phyloP scores from a whole-genome alignment of 2,113 vertebrate species.

The Haemorhous mexicanus region DNA sequence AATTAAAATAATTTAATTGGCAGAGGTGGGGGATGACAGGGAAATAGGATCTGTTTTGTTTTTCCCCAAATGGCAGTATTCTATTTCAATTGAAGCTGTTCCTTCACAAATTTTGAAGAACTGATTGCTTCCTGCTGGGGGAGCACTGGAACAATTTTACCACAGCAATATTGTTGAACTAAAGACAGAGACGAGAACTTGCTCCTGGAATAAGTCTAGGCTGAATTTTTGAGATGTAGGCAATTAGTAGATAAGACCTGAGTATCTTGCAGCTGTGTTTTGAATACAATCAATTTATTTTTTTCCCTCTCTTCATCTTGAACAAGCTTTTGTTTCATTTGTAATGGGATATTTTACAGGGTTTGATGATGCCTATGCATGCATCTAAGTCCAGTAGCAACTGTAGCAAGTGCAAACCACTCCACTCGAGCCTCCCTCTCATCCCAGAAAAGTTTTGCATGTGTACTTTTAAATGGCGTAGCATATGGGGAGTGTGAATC shows the following conservation, averaged over 20 bases:
- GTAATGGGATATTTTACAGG: not conserved
- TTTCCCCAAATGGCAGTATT: not conserved
- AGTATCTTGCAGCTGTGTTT: not conserved
- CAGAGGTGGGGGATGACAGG: fast-evolving
- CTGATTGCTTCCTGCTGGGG: not conserved
- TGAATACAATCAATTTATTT: not conserved
- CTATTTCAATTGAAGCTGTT: not conserved
- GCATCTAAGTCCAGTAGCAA: not conserved
- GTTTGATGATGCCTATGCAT: not conserved
- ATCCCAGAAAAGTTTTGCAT: not conserved
- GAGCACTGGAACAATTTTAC: not conserved
- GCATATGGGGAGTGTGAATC: not conserved
- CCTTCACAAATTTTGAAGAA: not conserved
- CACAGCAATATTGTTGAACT: not conserved
- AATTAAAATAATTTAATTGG: not conserved
- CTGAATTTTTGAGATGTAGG: not conserved
- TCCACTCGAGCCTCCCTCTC: fast-evolving
- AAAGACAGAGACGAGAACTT: not conserved
- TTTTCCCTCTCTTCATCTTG: not conserved
- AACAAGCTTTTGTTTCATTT: not conserved
- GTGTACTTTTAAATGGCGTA: not conserved
- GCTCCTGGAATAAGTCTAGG: not conserved
- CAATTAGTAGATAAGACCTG: not conserved
- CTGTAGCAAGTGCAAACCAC: not conserved
- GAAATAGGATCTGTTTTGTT: not conserved